phyloP scores from a whole-genome alignment of 30 jellyfish, hydroid and myxozoan genomes.

The Clytia hemisphaerica region DNA sequence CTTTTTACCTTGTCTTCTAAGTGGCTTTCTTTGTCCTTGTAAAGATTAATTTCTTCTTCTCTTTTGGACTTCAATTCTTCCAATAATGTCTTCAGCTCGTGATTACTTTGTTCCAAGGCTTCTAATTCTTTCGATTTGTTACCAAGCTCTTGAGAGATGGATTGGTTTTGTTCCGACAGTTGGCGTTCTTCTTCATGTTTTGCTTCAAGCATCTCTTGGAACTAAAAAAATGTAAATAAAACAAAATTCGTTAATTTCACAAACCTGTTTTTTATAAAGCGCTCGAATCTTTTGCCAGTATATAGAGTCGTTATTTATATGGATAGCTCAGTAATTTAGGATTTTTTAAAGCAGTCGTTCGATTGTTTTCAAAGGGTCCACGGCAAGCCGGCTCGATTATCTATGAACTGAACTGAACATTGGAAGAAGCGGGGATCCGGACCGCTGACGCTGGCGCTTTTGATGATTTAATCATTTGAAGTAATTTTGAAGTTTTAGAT shows the following conservation, averaged over 20 bases:
- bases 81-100: not conserved
- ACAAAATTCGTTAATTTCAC: not conserved
- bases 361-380: too few species aligned
- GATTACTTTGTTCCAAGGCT: not conserved
- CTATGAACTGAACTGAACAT: too few species aligned
- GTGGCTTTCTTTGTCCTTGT: not conserved
- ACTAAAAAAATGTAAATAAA: not conserved
- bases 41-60: not conserved
- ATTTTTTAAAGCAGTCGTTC: too few species aligned
- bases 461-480: too few species aligned
- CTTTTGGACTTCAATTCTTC: not conserved
- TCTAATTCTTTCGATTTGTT: not conserved
- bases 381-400: too few species aligned
- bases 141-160: not conserved
- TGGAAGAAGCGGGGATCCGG: too few species aligned
- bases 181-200: not conserved
- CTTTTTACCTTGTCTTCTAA: not conserved
- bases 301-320: too few species aligned
- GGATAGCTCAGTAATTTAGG: too few species aligned
- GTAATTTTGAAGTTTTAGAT: too few species aligned
- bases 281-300: too few species aligned
- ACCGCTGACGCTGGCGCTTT: too few species aligned
- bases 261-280: too few species aligned
- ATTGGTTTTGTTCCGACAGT: not conserved
- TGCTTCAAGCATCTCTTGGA: not conserved